Percentiles rank a stretch among this genome's conserved stretches.
These are phyloP conservation scores for Eulimnadia texana DNA, from an alignment of 1,140 invertebrate species.

Conservation along the genomic window DNA sequence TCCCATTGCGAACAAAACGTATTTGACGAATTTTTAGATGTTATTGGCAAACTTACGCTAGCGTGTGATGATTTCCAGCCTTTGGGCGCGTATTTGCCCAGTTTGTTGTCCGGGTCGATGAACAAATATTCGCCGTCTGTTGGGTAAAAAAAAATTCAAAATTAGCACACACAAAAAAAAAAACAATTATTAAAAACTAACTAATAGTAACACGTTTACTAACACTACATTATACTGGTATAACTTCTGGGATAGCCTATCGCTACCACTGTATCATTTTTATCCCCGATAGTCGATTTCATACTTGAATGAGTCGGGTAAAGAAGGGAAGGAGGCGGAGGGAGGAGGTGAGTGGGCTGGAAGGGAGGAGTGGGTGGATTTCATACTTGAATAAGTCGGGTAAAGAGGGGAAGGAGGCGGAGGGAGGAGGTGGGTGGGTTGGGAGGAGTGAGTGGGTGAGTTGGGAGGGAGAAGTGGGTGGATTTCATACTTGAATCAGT, in stretches of 20 bases:
- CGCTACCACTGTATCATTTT: no score
- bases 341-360: no score
- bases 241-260: no score
- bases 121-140: slow-evolving; percentile 89
- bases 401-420: slow-evolving; percentile 20
- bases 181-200: slow-evolving; percentile 13
- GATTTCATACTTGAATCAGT: slow-evolving; percentile 18
- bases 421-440: no score
- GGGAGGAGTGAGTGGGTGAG: no score
- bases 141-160: slow-evolving; percentile 32
- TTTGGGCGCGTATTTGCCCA: slow-evolving; percentile 90
- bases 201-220: no score
- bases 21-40: no score
- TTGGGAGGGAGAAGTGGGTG: no score
- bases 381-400: slow-evolving; percentile 21
- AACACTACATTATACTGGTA: no score
- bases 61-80: slow-evolving; percentile 84
- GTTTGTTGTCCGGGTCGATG: slow-evolving; percentile 79
- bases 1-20: no score
- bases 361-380: no score
- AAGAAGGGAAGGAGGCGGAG: slow-evolving; percentile 18
- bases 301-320: slow-evolving; percentile 21
- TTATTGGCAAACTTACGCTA: slow-evolving; percentile 47
- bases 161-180: slow-evolving; percentile 12
- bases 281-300: no score